Evolutionary conservation across 2,888 invertebrate species (phyloP).

Genomic region (Fissipunctia ypsillon): DNA sequence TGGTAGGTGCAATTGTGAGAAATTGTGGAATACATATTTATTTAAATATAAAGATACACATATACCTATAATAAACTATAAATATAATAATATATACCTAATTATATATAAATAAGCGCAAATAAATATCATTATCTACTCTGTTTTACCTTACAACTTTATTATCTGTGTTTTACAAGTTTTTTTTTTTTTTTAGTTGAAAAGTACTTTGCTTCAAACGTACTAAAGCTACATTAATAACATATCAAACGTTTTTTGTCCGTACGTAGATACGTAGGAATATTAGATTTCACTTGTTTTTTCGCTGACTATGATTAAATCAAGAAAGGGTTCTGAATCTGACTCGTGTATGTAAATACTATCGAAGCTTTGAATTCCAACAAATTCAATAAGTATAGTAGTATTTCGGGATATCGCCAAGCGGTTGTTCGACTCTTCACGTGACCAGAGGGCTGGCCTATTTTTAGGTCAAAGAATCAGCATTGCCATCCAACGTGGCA

Average conservation of each 20-base stretch:
- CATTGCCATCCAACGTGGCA: too few species aligned
- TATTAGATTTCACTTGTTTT: constrained; percentile 37
- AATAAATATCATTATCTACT: background rate
- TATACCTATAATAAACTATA: too few species aligned
- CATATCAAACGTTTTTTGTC: constrained; percentile 8
- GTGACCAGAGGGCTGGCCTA: too few species aligned
- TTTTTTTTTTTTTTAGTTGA: too few species aligned
- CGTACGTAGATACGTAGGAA: background rate
- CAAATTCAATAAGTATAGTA: constrained; percentile 43
- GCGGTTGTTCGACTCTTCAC: too few species aligned
- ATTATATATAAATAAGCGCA: too few species aligned
- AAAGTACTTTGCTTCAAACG: background rate
- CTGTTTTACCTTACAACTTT: constrained; percentile 14
- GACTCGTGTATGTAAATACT: constrained; percentile 48
- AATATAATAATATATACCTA: too few species aligned
- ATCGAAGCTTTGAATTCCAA: constrained; percentile 22
- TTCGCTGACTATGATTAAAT: constrained; percentile 52
- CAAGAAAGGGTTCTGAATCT: constrained; percentile 56
- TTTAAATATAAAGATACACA: too few species aligned
- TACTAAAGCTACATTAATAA: constrained; percentile 3
- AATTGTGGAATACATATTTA: too few species aligned
- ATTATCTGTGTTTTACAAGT: background rate
- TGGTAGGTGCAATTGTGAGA: too few species aligned
- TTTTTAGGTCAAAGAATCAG: too few species aligned
- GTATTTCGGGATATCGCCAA: too few species aligned